Conservation (phyloP, 1,140 invertebrate genomes). For the Ceratina japonica region DNA sequence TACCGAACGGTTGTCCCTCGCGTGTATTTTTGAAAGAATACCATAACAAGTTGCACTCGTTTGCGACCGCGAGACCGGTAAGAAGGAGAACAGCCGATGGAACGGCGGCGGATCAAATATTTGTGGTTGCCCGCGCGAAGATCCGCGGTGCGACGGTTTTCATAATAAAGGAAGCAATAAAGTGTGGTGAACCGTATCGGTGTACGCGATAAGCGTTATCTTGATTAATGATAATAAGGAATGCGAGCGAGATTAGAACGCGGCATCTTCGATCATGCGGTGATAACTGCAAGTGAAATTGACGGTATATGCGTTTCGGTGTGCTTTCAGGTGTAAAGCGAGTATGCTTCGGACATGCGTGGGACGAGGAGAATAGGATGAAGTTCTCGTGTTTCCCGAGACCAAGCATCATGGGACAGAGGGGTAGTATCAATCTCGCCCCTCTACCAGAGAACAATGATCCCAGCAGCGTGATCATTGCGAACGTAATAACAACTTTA, state of each 20-base stretch:
- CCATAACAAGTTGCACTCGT: background rate
- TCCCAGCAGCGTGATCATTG: slow-evolving; percentile 10
- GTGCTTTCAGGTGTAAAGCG: slow-evolving; percentile 51
- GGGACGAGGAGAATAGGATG: slow-evolving; percentile 64
- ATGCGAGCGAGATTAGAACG: background rate
- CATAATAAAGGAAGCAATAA: slow-evolving; percentile 15
- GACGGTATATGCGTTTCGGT: background rate
- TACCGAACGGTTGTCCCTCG: background rate
- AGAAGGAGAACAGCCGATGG: background rate
- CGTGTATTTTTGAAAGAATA: background rate
- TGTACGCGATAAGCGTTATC: slow-evolving; percentile 18
- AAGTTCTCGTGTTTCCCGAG: slow-evolving; percentile 74
- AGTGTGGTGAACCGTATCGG: background rate
- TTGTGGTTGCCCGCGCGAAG: background rate
- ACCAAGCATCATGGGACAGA: slow-evolving; percentile 69
- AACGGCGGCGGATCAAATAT: background rate
- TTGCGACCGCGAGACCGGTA: background rate
- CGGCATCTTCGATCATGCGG: background rate
- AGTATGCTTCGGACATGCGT: slow-evolving; percentile 51
- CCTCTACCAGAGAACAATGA: slow-evolving; percentile 64
- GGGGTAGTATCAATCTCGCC: slow-evolving; percentile 71
- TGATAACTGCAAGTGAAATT: too few relatives aligned
- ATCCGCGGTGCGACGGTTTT: background rate
- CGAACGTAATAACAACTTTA: slow-evolving; percentile 8
- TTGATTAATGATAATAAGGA: background rate